phyloP scores from a whole-genome alignment of 64 coral and sea anemone species.

The Actinia tenebrosa region DNA sequence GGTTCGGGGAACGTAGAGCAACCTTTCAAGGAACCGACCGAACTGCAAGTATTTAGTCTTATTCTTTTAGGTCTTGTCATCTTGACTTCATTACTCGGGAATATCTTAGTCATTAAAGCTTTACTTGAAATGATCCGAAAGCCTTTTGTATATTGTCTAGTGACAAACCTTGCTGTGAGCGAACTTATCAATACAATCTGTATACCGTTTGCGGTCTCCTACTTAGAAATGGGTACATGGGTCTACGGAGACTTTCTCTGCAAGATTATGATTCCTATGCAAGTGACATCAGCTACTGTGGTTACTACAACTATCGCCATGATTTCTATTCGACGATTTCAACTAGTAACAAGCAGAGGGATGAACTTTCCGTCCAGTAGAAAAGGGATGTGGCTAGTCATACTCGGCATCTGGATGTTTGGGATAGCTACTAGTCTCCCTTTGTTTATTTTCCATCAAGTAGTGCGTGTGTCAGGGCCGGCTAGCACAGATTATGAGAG shows the following conservation, averaged over 20 bases:
- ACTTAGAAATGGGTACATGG: slow-evolving; percentile 54
- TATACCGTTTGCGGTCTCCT: slow-evolving; percentile 38
- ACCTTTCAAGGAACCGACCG: slow-evolving; percentile 4
- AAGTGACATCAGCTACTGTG: slow-evolving; percentile 45
- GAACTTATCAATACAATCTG: slow-evolving; percentile 63
- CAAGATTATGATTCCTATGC: slow-evolving; percentile 42
- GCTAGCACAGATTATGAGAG: neutral
- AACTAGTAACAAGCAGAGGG: slow-evolving; percentile 12
- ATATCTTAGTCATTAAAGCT: slow-evolving; percentile 46
- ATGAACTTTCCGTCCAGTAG: neutral
- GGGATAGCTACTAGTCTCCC: slow-evolving; percentile 8
- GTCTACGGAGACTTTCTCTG: slow-evolving; percentile 62
- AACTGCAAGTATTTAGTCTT: slow-evolving; percentile 7
- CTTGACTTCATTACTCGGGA: slow-evolving; percentile 39
- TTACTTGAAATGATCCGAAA: slow-evolving; percentile 22
- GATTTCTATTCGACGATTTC: slow-evolving; percentile 68
- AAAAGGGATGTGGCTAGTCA: slow-evolving; percentile 1
- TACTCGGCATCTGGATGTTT: slow-evolving; percentile 23
- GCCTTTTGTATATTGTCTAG: slow-evolving; percentile 45
- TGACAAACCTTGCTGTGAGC: slow-evolving; percentile 69
- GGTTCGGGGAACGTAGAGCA: neutral
- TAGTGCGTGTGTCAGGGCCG: neutral
- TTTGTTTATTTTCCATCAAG: neutral
- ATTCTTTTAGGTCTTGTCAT: slow-evolving; percentile 23
- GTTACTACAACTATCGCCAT: slow-evolving; percentile 59